Percentiles rank a stretch among this genome's conserved stretches.
phyloP scores from a whole-genome alignment of 1,140 invertebrate species.

The Drosophila ficusphila region DNA sequence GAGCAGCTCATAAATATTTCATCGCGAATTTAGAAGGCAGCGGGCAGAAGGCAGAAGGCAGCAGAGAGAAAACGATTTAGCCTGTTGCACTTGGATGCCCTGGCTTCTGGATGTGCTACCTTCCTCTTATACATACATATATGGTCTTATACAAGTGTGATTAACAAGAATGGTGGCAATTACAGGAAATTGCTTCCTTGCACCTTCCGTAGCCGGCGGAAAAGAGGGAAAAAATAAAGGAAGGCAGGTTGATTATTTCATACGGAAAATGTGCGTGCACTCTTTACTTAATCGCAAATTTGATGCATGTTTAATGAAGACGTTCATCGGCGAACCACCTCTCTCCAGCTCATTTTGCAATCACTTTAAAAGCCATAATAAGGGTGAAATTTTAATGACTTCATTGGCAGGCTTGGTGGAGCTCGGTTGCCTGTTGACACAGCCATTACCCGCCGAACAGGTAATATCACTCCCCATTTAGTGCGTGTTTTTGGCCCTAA shows the following conservation, averaged over 20 bases:
- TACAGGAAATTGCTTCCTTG: constrained; percentile 83
- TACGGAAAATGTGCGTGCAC: constrained; percentile 70
- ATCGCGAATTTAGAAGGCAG: constrained; percentile 68
- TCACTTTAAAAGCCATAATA: constrained; percentile 83
- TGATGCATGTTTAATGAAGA: constrained; percentile 79
- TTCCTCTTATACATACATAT: constrained; percentile 11
- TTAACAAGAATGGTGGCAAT: constrained; percentile 84
- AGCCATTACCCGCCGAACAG: constrained; percentile 49
- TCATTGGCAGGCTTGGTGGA: constrained; percentile 54
- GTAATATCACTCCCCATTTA: constrained; percentile 24
- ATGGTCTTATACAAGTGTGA: constrained; percentile 47
- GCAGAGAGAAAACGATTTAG: constrained; percentile 34
- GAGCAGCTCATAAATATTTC: constrained; percentile 79
- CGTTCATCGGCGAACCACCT: constrained; percentile 41
- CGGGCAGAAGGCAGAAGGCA: constrained; percentile 46
- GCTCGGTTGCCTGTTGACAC: constrained; percentile 62
- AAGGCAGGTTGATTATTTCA: constrained; percentile 50
- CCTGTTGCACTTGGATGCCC: constrained; percentile 57
- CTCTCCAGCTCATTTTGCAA: constrained; percentile 69
- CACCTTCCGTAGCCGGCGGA: constrained; percentile 66
- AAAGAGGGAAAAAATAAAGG: constrained; percentile 3
- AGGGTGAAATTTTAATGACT: constrained; percentile 83
- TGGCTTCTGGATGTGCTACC: constrained; percentile 48
- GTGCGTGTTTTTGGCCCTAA: constrained; percentile 66
- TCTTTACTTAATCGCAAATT: constrained; percentile 80